Conservation (phyloP, 2,113 vertebrate genomes). For the Leucoraja erinaceus region DNA sequence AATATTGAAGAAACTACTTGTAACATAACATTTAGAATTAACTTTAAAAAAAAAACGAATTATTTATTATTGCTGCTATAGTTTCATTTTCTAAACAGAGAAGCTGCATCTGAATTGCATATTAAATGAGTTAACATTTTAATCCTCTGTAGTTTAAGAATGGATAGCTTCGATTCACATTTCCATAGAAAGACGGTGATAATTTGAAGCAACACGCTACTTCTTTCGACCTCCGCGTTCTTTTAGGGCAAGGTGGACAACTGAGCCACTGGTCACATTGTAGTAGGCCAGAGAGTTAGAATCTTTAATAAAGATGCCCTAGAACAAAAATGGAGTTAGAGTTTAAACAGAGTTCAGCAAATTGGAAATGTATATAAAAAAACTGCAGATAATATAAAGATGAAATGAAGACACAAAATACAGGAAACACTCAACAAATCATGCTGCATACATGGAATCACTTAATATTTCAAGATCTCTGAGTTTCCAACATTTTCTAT, state of each 20-base stretch:
- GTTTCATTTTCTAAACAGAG: neutral
- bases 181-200: neutral
- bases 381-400: no score
- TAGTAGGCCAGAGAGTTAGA: conserved; percentile 97
- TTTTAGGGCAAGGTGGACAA: conserved; percentile 93
- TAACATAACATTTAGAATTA: neutral
- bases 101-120: neutral
- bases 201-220: conserved; percentile 48
- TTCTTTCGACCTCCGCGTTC: conserved; percentile 98
- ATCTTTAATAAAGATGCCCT: conserved; percentile 99
- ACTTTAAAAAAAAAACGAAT: neutral
- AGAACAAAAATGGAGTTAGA: conserved; percentile 41
- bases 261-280: conserved; percentile 86
- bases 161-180: neutral
- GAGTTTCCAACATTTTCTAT: no score
- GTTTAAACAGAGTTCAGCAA: neutral
- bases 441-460: no score
- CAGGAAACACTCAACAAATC: no score
- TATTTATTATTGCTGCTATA: neutral
- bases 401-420: no score
- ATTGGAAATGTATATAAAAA: neutral
- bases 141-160: neutral
- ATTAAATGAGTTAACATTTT: neutral
- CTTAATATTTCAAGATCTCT: no score
- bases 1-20: neutral